These are phyloP conservation scores for Montifringilla adamsi DNA, from an alignment of 2,113 vertebrate species.

Conservation along the genomic window DNA sequence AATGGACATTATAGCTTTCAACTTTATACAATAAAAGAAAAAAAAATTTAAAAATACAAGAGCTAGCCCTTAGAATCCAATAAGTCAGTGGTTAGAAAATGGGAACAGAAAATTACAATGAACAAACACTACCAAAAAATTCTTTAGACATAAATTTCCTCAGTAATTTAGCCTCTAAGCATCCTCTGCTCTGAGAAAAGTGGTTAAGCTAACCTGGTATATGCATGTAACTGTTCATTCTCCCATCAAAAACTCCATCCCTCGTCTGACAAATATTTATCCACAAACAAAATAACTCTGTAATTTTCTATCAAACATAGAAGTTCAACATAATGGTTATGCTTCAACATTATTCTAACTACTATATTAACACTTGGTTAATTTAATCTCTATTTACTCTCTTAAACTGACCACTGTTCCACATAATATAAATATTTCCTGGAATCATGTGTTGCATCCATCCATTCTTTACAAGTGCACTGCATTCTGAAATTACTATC, in stretches of 20 bases:
- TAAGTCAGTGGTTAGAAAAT: not conserved
- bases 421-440: not conserved
- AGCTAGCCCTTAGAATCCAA: not conserved
- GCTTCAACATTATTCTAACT: not conserved
- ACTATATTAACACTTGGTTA: not conserved
- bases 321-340: not conserved
- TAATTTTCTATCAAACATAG: not conserved
- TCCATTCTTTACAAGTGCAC: not conserved
- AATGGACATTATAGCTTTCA: not conserved
- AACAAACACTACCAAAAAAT: accelerated
- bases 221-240: not conserved
- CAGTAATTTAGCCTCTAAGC: not conserved
- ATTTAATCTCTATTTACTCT: not conserved
- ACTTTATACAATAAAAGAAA: not conserved
- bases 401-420: not conserved
- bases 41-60: not conserved
- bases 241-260: not conserved
- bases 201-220: not conserved
- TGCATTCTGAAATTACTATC: not conserved
- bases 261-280: not conserved
- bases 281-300: not conserved
- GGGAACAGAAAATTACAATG: not conserved
- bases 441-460: not conserved
- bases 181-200: not conserved
- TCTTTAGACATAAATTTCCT: not conserved